These are phyloP conservation scores for Trinorchestia longiramus DNA, from an alignment of 1,140 invertebrate species.

Conservation along the genomic window DNA sequence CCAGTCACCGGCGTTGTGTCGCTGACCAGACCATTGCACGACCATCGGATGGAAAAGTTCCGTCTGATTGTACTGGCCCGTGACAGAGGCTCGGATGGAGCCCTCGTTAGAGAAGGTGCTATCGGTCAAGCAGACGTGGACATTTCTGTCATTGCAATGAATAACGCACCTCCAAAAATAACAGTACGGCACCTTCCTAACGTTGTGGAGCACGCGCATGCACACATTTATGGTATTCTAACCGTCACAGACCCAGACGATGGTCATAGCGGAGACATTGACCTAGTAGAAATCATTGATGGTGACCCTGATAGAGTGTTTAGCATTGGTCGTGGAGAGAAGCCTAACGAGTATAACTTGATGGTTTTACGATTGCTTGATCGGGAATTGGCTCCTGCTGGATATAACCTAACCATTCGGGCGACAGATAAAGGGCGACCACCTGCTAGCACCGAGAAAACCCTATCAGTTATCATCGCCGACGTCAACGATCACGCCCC, in stretches of 20 bases:
- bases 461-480: slow-evolving; percentile 81
- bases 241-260: slow-evolving; percentile 84
- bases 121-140: slow-evolving; percentile 60
- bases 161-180: slow-evolving; percentile 63
- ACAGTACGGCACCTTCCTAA: slow-evolving; percentile 78
- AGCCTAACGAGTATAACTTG: slow-evolving; percentile 72
- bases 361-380: slow-evolving; percentile 83
- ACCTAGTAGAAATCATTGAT: slow-evolving; percentile 85
- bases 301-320: slow-evolving; percentile 91
- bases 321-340: slow-evolving; percentile 75
- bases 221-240: slow-evolving; percentile 91
- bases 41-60: slow-evolving; percentile 73
- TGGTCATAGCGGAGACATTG: slow-evolving; percentile 86
- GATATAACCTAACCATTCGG: slow-evolving; percentile 87
- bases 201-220: slow-evolving; percentile 85
- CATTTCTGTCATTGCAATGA: slow-evolving; percentile 63
- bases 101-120: not conserved
- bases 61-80: slow-evolving; percentile 58
- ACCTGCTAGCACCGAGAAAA: slow-evolving; percentile 79
- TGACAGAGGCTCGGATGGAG: slow-evolving; percentile 59
- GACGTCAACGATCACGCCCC: slow-evolving; percentile 89
- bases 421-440: slow-evolving; percentile 88
- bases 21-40: slow-evolving; percentile 83
- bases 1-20: slow-evolving; percentile 91
- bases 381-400: slow-evolving; percentile 80